Evolutionary conservation across 1,140 invertebrate genomes (phyloP), one percentile per base, ranked within the genome.

Genomic region (Drosophila miranda): DNA sequence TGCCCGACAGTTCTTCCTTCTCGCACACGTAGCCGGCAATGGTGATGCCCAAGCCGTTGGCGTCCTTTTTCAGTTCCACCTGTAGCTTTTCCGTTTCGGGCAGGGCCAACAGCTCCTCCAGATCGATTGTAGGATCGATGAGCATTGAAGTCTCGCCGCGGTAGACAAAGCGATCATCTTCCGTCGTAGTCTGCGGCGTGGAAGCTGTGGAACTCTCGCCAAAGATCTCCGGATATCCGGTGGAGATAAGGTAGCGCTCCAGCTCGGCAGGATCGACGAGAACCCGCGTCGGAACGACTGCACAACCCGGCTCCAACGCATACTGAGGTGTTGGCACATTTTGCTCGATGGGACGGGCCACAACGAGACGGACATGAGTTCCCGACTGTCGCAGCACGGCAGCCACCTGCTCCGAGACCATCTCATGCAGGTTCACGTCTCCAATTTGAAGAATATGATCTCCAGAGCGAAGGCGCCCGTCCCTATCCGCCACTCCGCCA

Each of bases 401-500:
- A 23, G 98, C 98, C 73, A 99, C 98, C 91, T 98, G 98, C 91
- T 99, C 98, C 16, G 97, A 98, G 5, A 96, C 96, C 97, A 99
- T 98, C 72, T 98, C 97, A 60, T 98, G 95, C 44, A 99, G 93
- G 70, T 91, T 91, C 5, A 93, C 93, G 90, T 98, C 96, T 19
- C 97, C 96, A 88, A 99, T 99, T 93, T 99, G 98, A 45, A 99
- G 92, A 78, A 99, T 98, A 91, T 99, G 98, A 92, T 99, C 98
- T 14, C 98, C 98, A 88, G 97, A 98, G 81, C 96, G 96, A 30
- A 99, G 93, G 46, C 97, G 94, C 49, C 96, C 97, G 93, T 99
- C 98, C 92, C 96, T 94, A 92, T 99, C 97, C 21, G 98, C 98
- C 3, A 99, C 97, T 61, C 97, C 98, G 9, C 97, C 98, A 2